These are phyloP conservation scores for Bradysia coprophila DNA, from an alignment of 1,140 invertebrate species.

Conservation along the genomic window DNA sequence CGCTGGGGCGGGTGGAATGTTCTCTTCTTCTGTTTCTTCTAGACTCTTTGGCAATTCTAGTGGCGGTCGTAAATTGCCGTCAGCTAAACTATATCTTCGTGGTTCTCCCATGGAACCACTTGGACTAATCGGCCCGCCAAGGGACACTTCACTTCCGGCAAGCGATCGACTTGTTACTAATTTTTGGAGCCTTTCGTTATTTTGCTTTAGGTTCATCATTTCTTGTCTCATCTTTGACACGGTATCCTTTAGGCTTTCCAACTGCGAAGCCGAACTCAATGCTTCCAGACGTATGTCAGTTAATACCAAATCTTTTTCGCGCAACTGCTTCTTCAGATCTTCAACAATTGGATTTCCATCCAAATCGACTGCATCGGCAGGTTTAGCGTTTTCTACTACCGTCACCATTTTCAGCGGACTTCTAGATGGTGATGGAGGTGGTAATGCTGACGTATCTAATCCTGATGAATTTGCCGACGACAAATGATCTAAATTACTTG, in stretches of 20 bases:
- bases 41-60: constrained; percentile 29
- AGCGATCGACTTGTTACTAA: constrained; percentile 65
- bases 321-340: constrained; percentile 77
- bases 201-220: constrained; percentile 90
- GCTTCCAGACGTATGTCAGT: constrained; percentile 93
- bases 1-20: constrained; percentile 24
- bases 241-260: constrained; percentile 89
- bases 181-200: constrained; percentile 85
- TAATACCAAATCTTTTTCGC: constrained; percentile 89
- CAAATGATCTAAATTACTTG: constrained; percentile 8
- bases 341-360: constrained; percentile 39
- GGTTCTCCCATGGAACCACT: constrained; percentile 22
- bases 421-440: constrained; percentile 14
- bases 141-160: constrained; percentile 58
- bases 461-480: constrained; percentile 3
- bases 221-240: constrained; percentile 94
- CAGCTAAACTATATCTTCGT: constrained; percentile 25
- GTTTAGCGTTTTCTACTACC: constrained; percentile 23
- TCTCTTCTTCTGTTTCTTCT: constrained; percentile 28
- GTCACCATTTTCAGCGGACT: constrained; percentile 22
- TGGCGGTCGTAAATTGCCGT: constrained; percentile 15
- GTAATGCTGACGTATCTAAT: constrained; percentile 14
- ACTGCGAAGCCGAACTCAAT: constrained; percentile 85
- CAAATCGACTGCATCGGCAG: constrained; percentile 21
- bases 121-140: constrained; percentile 40